Percentiles rank a stretch among this genome's conserved stretches.
Evolutionary conservation across 2,113 vertebrate genomes (phyloP).

Genomic region (Saguinus midas): DNA sequence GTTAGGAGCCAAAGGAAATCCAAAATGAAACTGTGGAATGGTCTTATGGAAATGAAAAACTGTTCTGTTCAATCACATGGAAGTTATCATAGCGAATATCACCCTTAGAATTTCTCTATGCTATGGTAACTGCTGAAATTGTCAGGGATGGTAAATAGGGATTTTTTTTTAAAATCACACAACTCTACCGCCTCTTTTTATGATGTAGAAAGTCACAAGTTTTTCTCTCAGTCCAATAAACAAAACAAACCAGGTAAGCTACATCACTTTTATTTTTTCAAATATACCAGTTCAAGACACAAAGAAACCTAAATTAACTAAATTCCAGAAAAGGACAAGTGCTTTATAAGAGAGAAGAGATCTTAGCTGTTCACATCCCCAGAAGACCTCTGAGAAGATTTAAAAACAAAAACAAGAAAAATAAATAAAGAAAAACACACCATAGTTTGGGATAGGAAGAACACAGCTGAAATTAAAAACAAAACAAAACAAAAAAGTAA

Average conservation of each 20-base stretch:
- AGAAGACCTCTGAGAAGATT: not conserved
- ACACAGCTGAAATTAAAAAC: not conserved
- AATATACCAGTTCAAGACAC: not conserved
- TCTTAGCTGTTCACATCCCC: not conserved
- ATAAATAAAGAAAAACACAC: not conserved
- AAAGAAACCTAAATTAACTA: slow-evolving; percentile 5
- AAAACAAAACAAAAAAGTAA: not conserved
- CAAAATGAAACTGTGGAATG: not conserved
- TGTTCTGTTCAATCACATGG: not conserved
- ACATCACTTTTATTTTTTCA: not conserved
- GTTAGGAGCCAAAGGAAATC: not conserved
- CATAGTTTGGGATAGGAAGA: not conserved
- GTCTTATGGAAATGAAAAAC: not conserved
- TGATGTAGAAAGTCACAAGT: not conserved
- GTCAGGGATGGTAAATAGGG: not conserved
- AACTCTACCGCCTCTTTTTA: not conserved
- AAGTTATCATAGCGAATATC: not conserved
- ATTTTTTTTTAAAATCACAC: not conserved
- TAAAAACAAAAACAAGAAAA: not conserved
- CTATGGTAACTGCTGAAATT: not conserved
- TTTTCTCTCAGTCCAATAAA: not conserved
- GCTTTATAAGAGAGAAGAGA: not conserved
- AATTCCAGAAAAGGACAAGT: not conserved
- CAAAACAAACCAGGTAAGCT: not conserved
- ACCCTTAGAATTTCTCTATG: not conserved